phyloP scores from a whole-genome alignment of 2,797 vertebrate species.

The Dendrocincla tyrannina region DNA sequence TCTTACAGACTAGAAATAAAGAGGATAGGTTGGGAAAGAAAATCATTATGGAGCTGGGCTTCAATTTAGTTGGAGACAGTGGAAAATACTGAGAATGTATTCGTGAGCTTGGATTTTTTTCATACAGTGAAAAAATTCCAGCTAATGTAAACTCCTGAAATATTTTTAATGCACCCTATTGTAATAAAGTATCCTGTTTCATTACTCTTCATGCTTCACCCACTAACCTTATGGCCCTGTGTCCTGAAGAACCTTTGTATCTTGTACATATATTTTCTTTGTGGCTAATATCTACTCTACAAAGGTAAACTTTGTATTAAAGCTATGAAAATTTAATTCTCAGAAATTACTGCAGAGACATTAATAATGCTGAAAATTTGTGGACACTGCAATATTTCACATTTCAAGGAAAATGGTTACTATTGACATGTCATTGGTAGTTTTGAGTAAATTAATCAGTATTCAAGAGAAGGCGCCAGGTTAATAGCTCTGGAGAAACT shows the following conservation, averaged over 20 bases:
- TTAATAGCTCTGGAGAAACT: conserved; percentile 23
- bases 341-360: fast-evolving
- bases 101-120: not conserved
- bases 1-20: not conserved
- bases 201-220: not conserved
- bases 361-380: not conserved
- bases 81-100: not conserved
- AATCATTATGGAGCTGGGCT: not conserved
- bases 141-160: not conserved
- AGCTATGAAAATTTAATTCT: not conserved
- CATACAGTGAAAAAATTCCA: not conserved
- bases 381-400: not conserved
- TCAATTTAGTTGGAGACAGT: not conserved
- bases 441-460: not conserved
- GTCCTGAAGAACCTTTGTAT: not conserved
- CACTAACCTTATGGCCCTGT: not conserved
- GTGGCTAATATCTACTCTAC: not conserved
- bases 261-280: not conserved
- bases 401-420: not conserved
- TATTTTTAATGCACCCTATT: not conserved
- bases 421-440: not conserved
- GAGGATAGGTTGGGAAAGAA: not conserved
- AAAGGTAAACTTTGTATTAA: not conserved
- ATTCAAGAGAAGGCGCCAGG: not conserved
- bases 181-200: not conserved